Evolutionary conservation across 37 sponge, comb jelly and placozoan genomes (phyloP), one percentile per base, ranked within the genome.

Genomic region (Agelas oroides): DNA sequence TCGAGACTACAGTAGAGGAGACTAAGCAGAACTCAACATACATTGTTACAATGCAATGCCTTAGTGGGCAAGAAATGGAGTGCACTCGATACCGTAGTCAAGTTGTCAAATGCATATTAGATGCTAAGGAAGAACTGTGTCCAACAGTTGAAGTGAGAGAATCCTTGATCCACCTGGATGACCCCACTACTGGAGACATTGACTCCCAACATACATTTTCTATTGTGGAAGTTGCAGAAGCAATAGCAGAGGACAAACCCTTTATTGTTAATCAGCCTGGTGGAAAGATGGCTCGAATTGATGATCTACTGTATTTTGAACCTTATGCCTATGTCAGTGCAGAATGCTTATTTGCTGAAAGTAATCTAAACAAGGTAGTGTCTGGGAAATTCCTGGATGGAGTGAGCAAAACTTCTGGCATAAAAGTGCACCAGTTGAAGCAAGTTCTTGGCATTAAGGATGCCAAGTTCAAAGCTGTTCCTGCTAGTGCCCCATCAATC

Each of bases 291-390:
- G 33, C 30, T 25, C 5, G 30, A 12, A 67, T 67, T 31, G 20
- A 24, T 0, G 33, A 57, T 32, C 64, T 82, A 12, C 28, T 82
- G 27, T 59, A 72, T 30, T 82, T 71, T 57, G 83, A 82, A 20
- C 83, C 83, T 5, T 82, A 82, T 52, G 37, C 71, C 35, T 33
- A 34, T 31, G 34, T 67, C 33, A 33, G 6, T 12, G 12, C 3
- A 30, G 69, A 8, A 2, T 28, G 2, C 69, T 32, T 33, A 18
- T 3, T 28, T 12, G 6, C 3, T 12, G 8, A 46, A 8, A 8
- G 8, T 12, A 8, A 3, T 12, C 46, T 8, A 3, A 34, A 27
- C 2, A 31, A 25, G 5, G 32, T 31, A 14, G 6, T 30, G 16
- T 11, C 12, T n/a, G n/a, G n/a, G 11, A 27, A 3, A 46, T 46